phyloP scores from a whole-genome alignment of 1,140 invertebrate genomes.

The Orchesella cincta region DNA sequence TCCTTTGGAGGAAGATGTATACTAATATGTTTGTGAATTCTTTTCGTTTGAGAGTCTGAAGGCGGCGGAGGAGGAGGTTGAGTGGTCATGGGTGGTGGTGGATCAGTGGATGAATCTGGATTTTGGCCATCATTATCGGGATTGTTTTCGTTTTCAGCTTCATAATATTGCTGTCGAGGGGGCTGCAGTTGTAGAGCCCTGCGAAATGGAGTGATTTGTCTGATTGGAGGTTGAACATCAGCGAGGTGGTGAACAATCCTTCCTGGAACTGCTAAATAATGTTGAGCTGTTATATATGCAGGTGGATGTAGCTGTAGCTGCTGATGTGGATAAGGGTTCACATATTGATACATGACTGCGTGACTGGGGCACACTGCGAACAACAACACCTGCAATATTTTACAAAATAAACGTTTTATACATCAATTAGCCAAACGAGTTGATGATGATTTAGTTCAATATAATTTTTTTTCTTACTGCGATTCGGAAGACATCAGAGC shows the following conservation, averaged over 20 bases:
- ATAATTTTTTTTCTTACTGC: too few relatives aligned
- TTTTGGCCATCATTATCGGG: not conserved
- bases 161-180: not conserved
- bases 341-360: too few relatives aligned
- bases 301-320: not conserved
- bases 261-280: not conserved
- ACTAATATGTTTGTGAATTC: conserved; percentile 3
- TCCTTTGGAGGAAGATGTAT: conserved; percentile 11
- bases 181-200: not conserved
- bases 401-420: too few relatives aligned
- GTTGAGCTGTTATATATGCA: not conserved
- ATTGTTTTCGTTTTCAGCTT: not conserved
- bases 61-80: not conserved
- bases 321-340: not conserved
- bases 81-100: not conserved
- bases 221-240: not conserved
- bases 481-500: too few relatives aligned
- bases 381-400: not conserved
- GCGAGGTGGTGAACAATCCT: not conserved
- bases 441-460: too few relatives aligned
- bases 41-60: not conserved
- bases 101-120: too few relatives aligned
- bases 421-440: too few relatives aligned
- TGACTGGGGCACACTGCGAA: not conserved
- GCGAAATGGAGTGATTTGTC: not conserved